A percentile compares a stretch with the other conserved stretches of the same genome.
Evolutionary conservation across 2,888 invertebrate species (phyloP).

Genomic region (Poecilobothrus nobilitatus): DNA sequence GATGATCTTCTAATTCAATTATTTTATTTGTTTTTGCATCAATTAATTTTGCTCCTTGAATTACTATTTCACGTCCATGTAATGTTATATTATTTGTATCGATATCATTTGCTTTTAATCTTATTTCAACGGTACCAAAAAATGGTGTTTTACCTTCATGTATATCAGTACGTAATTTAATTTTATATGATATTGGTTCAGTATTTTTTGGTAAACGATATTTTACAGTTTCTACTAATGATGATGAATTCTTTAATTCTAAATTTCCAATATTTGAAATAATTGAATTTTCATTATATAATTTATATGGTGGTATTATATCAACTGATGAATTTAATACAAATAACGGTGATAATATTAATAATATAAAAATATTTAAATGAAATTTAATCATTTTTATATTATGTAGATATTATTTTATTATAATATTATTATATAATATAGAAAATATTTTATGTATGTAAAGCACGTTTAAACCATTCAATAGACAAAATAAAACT

Average conservation of each 20-base stretch:
- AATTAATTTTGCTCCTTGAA: not conserved
- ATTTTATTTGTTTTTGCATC: not conserved
- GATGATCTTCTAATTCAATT: not conserved
- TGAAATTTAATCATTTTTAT: no score
- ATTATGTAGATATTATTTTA: no score
- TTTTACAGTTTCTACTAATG: not conserved
- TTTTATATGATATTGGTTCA: conserved; percentile 48
- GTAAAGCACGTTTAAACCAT: no score
- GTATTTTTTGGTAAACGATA: conserved; percentile 50
- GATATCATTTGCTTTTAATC: conserved; percentile 24
- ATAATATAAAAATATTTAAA: no score
- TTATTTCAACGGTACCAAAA: conserved; percentile 30
- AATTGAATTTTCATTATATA: not conserved
- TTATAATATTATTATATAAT: no score
- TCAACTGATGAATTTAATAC: not conserved
- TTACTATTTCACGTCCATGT: conserved; percentile 29
- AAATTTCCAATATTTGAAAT: not conserved
- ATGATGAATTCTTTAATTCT: not conserved
- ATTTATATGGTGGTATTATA: not conserved
- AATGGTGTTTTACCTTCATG: conserved; percentile 30
- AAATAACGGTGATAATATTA: no score
- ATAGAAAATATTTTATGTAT: no score
- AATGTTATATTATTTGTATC: conserved; percentile 28
- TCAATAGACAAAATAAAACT: no score
- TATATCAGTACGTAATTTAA: conserved; percentile 32